Conservation (phyloP, 1,140 invertebrate genomes). For the Drosophila lacteicornis region DNA sequence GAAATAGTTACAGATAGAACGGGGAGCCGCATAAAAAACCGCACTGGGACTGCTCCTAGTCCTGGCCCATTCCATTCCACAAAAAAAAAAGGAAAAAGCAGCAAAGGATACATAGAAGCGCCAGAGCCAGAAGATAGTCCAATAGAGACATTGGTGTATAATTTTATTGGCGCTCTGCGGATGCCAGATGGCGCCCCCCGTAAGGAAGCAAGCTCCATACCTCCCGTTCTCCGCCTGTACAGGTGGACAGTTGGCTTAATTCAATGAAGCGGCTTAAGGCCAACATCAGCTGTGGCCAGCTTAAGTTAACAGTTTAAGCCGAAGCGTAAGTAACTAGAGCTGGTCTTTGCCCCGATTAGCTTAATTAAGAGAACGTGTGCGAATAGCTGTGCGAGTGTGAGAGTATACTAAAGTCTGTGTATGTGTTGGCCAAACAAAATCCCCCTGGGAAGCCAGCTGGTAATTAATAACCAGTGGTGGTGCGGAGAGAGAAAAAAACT, state of each 20-base stretch:
- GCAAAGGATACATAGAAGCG: conserved; percentile 7
- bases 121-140: conserved; percentile 40
- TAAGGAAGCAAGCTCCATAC: conserved; percentile 3
- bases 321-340: conserved; percentile 39
- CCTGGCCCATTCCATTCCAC: too few species aligned
- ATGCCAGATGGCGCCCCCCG: conserved; percentile 52
- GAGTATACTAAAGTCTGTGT: background rate
- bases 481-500: background rate
- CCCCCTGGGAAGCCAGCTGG: conserved; percentile 23
- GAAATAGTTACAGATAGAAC: conserved; percentile 59
- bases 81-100: background rate
- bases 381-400: background rate
- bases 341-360: conserved; percentile 39
- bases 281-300: conserved; percentile 49
- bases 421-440: conserved; percentile 34
- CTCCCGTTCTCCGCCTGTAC: conserved; percentile 48
- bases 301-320: conserved; percentile 52
- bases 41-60: conserved; percentile 39
- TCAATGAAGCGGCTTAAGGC: conserved; percentile 66
- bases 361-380: conserved; percentile 45
- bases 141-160: conserved; percentile 75
- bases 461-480: conserved; percentile 10
- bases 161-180: conserved; percentile 77
- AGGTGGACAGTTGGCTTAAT: conserved; percentile 74
- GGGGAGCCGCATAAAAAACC: conserved; percentile 44